phyloP scores from a whole-genome alignment of 1,140 invertebrate species.

The Camponotus vicinus region DNA sequence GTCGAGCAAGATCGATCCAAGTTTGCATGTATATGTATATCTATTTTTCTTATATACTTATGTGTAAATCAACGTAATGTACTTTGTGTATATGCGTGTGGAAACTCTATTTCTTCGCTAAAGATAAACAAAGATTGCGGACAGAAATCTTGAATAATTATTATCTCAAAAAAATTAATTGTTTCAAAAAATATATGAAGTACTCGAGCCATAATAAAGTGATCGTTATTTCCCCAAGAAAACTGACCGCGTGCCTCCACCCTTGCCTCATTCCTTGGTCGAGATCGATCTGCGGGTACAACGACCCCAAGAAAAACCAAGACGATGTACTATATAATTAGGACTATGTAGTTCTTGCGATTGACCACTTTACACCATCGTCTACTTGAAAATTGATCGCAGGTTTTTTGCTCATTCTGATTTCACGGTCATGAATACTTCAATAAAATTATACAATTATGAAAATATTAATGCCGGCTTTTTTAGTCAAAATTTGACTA shows the following conservation, averaged over 20 bases:
- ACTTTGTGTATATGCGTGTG: not conserved
- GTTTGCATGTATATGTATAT: slow-evolving; percentile 7
- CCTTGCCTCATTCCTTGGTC: not conserved
- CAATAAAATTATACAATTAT: too few species aligned
- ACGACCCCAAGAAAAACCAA: slow-evolving; percentile 74
- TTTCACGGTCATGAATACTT: not conserved
- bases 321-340: slow-evolving; percentile 8
- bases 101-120: not conserved
- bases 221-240: not conserved
- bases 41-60: slow-evolving; percentile 17
- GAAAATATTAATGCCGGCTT: too few species aligned
- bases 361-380: not conserved
- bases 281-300: slow-evolving; percentile 72
- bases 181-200: not conserved
- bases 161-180: not conserved
- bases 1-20: slow-evolving; percentile 31
- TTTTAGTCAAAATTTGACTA: too few species aligned
- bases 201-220: not conserved
- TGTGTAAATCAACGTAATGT: not conserved
- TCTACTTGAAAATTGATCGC: not conserved
- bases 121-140: not conserved
- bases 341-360: not conserved
- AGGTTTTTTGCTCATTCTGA: not conserved
- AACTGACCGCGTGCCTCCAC: not conserved
- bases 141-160: not conserved